Percentiles rank a stretch among this genome's conserved stretches.
Evolutionary conservation across 1,140 invertebrate genomes (phyloP).

Genomic region (Antheraea pernyi): DNA sequence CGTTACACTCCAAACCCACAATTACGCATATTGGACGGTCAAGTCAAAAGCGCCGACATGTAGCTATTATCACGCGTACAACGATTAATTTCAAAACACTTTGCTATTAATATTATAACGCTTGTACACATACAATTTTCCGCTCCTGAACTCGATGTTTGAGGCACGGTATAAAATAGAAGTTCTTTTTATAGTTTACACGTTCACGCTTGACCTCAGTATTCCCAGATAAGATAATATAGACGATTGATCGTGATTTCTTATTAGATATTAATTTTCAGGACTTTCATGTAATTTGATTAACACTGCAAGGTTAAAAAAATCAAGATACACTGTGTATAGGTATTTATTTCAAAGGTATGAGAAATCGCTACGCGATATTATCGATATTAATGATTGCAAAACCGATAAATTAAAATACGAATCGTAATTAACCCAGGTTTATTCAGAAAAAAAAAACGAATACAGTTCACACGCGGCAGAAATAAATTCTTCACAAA

Average conservation of each 20-base stretch:
- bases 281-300: too few species aligned
- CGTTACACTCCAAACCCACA: constrained; percentile 61
- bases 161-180: neutral
- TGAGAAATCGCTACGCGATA: too few species aligned
- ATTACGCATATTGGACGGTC: constrained; percentile 73
- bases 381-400: too few species aligned
- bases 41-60: constrained; percentile 64
- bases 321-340: too few species aligned
- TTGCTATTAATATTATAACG: constrained; percentile 38
- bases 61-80: constrained; percentile 56
- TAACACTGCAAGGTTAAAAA: too few species aligned
- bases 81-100: constrained; percentile 59
- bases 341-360: too few species aligned
- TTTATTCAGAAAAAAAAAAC: too few species aligned
- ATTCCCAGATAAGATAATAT: neutral
- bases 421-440: too few species aligned
- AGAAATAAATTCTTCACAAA: too few species aligned
- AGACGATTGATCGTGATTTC: neutral
- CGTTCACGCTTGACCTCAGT: neutral
- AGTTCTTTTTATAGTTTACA: neutral
- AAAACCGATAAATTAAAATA: too few species aligned
- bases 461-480: too few species aligned
- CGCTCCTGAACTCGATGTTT: neutral
- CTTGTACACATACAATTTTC: constrained; percentile 12
- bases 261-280: too few species aligned